A percentile compares a stretch with the other conserved stretches of the same genome.
These are phyloP conservation scores for Mellilla xanthometata DNA, from an alignment of 2,888 invertebrate genomes.

Conservation along the genomic window DNA sequence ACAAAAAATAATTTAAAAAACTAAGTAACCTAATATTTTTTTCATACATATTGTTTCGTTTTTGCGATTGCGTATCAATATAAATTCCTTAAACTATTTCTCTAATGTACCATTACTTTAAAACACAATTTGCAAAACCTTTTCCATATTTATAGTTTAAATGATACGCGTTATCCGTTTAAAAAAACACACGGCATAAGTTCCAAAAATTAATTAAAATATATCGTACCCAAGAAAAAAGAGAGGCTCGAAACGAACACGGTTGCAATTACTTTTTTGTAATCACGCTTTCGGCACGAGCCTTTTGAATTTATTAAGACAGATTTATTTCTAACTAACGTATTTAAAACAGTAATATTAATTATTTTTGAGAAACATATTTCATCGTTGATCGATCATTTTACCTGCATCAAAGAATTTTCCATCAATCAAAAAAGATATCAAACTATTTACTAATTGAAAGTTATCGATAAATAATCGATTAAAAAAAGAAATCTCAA, in stretches of 20 bases:
- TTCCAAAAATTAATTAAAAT: too few species aligned
- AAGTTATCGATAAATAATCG: constrained; percentile 13
- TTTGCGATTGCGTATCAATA: too few species aligned
- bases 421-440: constrained; percentile 15
- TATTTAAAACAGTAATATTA: constrained; percentile 3
- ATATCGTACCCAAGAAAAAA: too few species aligned
- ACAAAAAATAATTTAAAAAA: too few species aligned
- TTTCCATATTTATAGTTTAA: too few species aligned
- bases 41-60: too few species aligned
- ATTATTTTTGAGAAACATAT: constrained; percentile 1
- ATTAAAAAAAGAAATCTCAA: constrained; percentile 8
- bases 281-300: constrained; percentile 8
- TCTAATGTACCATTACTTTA: too few species aligned
- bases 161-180: too few species aligned
- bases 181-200: too few species aligned
- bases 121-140: too few species aligned
- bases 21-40: too few species aligned
- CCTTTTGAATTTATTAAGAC: not conserved
- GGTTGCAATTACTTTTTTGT: not conserved
- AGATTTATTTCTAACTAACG: not conserved
- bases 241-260: not conserved
- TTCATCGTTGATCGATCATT: not conserved
- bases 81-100: too few species aligned
- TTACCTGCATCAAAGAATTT: constrained; percentile 11
- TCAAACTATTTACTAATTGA: constrained; percentile 21